A percentile compares a stretch with the other conserved stretches of the same genome.
phyloP scores from a whole-genome alignment of 2,797 vertebrate genomes.

The Lutjanus campechanus region DNA sequence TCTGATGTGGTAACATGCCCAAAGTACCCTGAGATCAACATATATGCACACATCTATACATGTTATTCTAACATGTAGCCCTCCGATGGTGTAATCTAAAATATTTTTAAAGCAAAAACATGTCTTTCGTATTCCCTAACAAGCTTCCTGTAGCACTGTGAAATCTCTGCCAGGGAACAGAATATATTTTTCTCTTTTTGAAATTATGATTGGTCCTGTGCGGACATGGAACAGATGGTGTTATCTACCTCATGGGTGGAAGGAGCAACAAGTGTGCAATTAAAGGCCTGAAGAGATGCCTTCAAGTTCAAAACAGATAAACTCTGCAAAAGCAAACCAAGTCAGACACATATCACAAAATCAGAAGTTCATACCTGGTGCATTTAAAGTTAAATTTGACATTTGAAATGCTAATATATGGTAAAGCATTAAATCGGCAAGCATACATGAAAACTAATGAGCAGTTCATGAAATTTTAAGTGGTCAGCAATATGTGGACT shows the following conservation, averaged over 20 bases:
- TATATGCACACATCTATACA: constrained; percentile 3
- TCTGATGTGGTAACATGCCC: constrained; percentile 41
- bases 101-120: constrained; percentile 16
- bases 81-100: constrained; percentile 9
- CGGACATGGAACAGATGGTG: constrained; percentile 82
- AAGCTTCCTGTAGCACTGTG: constrained; percentile 65
- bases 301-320: constrained; percentile 53
- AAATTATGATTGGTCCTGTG: constrained; percentile 72
- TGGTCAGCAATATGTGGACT: constrained; percentile 41
- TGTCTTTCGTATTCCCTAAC: constrained; percentile 15
- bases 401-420: constrained; percentile 20
- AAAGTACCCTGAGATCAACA: constrained; percentile 26
- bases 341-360: constrained; percentile 40
- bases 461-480: constrained; percentile 18
- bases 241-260: constrained; percentile 57
- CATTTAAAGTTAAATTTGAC: constrained; percentile 30
- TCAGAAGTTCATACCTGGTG: constrained; percentile 25
- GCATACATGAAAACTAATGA: constrained; percentile 41
- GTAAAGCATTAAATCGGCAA: constrained; percentile 31
- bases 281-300: constrained; percentile 72
- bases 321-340: constrained; percentile 46
- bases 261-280: constrained; percentile 84
- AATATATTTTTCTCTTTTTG: constrained; percentile 76
- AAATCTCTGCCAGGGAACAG: constrained; percentile 71
- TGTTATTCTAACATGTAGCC: not conserved